Evolutionary conservation across 2,888 invertebrate genomes (phyloP).

Genomic region (Drosophila austrosaltans): DNA sequence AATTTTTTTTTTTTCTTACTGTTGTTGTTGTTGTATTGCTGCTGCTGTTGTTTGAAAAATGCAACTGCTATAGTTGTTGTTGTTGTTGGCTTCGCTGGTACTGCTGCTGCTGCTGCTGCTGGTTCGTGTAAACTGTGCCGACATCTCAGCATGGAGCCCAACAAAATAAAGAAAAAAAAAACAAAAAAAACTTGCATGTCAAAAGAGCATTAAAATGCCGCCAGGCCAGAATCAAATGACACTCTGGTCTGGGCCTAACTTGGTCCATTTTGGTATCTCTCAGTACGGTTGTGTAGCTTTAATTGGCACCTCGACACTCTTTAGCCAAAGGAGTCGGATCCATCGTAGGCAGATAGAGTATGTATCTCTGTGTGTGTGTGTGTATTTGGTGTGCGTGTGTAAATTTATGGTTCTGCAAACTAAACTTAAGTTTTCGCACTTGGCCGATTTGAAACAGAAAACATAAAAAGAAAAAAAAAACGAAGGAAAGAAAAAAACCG

Average conservation of each 20-base stretch:
- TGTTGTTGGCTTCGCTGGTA: conserved; percentile 3
- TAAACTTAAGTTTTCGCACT: conserved; percentile 61
- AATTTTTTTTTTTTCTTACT: conserved; percentile 40
- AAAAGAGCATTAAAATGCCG: conserved; percentile 71
- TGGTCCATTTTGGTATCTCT: conserved; percentile 40
- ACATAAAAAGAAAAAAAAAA: no score
- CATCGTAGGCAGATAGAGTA: conserved; percentile 8
- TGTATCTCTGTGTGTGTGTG: conserved; percentile 31
- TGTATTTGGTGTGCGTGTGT: conserved; percentile 37
- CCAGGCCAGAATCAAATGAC: conserved; percentile 60
- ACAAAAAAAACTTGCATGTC: conserved; percentile 60
- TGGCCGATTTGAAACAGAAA: conserved; percentile 26
- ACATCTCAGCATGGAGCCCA: conserved; percentile 42
- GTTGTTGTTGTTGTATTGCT: conserved; percentile 7
- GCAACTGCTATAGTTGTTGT: conserved; percentile 25
- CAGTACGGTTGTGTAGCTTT: conserved; percentile 51
- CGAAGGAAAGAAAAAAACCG: conserved; percentile 33
- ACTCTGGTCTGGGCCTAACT: conserved; percentile 48
- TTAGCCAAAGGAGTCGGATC: conserved; percentile 33
- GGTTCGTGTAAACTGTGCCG: conserved; percentile 72
- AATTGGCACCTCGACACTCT: conserved; percentile 69
- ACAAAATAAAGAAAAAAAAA: neutral
- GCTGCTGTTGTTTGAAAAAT: conserved; percentile 23
- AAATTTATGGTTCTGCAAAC: conserved; percentile 50
- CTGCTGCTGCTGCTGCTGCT: conserved; percentile 13